Conservation (phyloP, 2,113 vertebrate species). For the Echinops telfairi region DNA sequence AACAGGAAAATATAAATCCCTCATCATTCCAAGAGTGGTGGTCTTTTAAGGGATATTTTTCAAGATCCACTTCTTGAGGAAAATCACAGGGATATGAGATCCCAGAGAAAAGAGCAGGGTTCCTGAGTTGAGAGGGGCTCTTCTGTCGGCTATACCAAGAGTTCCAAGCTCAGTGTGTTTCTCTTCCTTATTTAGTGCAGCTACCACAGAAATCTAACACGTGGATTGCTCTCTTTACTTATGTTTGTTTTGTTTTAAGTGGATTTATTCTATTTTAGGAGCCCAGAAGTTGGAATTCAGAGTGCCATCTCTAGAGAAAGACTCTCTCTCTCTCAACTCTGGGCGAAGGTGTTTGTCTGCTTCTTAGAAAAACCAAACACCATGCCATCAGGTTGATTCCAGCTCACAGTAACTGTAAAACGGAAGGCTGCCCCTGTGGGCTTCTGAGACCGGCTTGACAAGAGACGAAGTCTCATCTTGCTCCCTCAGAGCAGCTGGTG, state of each 20-base stretch:
- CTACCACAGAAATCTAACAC: too few relatives aligned
- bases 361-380: too few relatives aligned
- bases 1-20: slow-evolving; percentile 53
- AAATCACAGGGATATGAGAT: slow-evolving; percentile 12
- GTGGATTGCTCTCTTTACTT: background rate
- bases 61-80: slow-evolving; percentile 19
- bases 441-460: too few relatives aligned
- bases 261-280: background rate
- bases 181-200: background rate
- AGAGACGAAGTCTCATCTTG: too few relatives aligned
- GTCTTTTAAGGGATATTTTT: slow-evolving; percentile 26
- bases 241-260: background rate
- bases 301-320: too few relatives aligned
- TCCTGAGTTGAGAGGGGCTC: background rate
- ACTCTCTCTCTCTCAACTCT: too few relatives aligned
- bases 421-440: too few relatives aligned
- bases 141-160: background rate
- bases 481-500: too few relatives aligned
- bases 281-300: too few relatives aligned
- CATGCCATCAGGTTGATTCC: too few relatives aligned
- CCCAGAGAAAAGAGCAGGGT: background rate
- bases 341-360: too few relatives aligned
- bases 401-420: too few relatives aligned
- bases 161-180: background rate
- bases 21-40: slow-evolving; percentile 26